Percentiles rank a stretch among this genome's conserved stretches.
phyloP scores from a whole-genome alignment of 1,140 invertebrate species.

The Temnothorax curvispinosus region DNA sequence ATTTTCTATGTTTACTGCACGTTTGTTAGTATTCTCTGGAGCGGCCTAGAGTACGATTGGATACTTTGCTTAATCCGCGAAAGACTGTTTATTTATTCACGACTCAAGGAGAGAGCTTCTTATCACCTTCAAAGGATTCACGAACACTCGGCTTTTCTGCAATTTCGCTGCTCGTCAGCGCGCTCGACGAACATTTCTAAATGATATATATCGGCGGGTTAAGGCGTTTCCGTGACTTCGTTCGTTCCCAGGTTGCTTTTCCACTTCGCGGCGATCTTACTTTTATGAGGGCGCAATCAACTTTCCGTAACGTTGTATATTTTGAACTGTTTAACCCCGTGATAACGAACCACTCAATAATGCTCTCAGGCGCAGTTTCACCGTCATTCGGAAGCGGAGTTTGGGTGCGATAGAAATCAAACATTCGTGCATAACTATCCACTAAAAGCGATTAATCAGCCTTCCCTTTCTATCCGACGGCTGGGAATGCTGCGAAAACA shows the following conservation, averaged over 20 bases:
- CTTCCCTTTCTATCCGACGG: slow-evolving; percentile 37
- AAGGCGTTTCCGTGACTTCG: background rate
- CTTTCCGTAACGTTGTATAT: slow-evolving; percentile 12
- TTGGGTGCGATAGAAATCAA: slow-evolving; percentile 16
- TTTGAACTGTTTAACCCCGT: slow-evolving; percentile 21
- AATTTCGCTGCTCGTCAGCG: slow-evolving; percentile 59
- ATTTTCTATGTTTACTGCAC: slow-evolving; percentile 70
- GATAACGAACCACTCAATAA: slow-evolving; percentile 43
- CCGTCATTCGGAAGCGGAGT: background rate
- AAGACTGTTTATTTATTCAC: slow-evolving; percentile 77
- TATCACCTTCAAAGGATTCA: slow-evolving; percentile 70
- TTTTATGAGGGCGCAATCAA: slow-evolving; percentile 40
- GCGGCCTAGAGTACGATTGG: slow-evolving; percentile 41
- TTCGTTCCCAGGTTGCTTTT: background rate
- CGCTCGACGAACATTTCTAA: slow-evolving; percentile 36
- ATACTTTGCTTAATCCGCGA: slow-evolving; percentile 71
- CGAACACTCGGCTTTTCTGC: slow-evolving; percentile 62
- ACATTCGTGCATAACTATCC: slow-evolving; percentile 55
- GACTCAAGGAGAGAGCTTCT: slow-evolving; percentile 65
- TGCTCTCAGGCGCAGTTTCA: background rate
- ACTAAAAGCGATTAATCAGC: slow-evolving; percentile 68
- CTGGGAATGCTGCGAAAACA: slow-evolving; percentile 75
- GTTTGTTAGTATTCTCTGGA: slow-evolving; percentile 68
- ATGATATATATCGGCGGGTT: slow-evolving; percentile 30
- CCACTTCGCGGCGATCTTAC: background rate